Conservation (phyloP, 2,888 invertebrate species). For the Metacarcinus magister region DNA sequence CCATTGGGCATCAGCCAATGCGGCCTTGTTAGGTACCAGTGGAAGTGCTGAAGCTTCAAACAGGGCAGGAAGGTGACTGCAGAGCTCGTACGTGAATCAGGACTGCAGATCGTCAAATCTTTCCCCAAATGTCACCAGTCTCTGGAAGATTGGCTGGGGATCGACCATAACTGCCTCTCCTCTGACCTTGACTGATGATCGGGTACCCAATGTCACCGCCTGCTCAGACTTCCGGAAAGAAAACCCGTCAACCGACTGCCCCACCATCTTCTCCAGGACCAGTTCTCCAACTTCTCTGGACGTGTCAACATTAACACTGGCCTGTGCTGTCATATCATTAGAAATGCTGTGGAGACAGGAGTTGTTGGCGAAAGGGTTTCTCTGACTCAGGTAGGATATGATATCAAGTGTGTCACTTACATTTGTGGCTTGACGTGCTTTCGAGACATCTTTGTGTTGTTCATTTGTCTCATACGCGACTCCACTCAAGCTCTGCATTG, state of each 20-base stretch:
- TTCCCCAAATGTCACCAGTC: not conserved
- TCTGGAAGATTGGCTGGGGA: not conserved
- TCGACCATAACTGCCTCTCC: not conserved
- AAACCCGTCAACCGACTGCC: not conserved
- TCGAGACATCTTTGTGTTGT: not conserved
- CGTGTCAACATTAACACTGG: not conserved
- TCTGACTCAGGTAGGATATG: not conserved
- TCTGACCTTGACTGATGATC: not conserved
- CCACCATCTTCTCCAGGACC: not conserved
- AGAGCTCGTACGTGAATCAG: conserved; percentile 37
- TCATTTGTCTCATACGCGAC: not conserved
- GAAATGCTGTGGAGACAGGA: not conserved
- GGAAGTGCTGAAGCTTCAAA: not conserved
- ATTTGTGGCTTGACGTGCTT: not conserved
- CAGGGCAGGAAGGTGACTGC: conserved; percentile 10
- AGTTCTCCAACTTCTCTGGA: not conserved
- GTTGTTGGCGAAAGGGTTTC: not conserved
- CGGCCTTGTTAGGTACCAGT: not conserved
- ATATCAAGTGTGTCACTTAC: not conserved
- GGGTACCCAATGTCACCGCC: not conserved
- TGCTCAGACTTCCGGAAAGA: not conserved
- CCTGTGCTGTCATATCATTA: not conserved
- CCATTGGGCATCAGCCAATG: conserved; percentile 13
- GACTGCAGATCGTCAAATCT: not conserved
- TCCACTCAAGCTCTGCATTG: not conserved